These are phyloP conservation scores for Menura novaehollandiae DNA, from an alignment of 2,113 vertebrate genomes.

Conservation along the genomic window DNA sequence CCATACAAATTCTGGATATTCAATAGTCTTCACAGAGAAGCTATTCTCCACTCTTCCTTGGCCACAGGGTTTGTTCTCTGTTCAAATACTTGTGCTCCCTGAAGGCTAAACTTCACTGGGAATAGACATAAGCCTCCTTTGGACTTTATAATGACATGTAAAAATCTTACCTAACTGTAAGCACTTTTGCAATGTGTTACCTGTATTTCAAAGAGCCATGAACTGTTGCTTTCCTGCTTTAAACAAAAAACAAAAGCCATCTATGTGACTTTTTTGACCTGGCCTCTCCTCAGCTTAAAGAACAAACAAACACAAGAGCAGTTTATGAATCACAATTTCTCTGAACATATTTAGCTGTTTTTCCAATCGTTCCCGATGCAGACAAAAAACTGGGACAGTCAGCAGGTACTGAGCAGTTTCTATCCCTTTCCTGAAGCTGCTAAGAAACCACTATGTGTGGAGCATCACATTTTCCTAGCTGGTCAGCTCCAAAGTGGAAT, in stretches of 20 bases:
- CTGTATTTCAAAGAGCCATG: background rate
- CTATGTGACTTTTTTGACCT: background rate
- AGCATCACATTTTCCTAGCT: slow-evolving; percentile 60
- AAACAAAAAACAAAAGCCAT: slow-evolving; percentile 19
- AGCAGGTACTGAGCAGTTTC: slow-evolving; percentile 40
- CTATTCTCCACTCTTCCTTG: background rate
- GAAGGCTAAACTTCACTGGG: background rate
- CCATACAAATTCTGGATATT: background rate
- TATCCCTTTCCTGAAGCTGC: slow-evolving; percentile 38
- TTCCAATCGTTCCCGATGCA: background rate
- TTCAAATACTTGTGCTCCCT: background rate
- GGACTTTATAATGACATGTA: background rate
- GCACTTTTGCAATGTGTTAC: background rate
- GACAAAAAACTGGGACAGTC: slow-evolving; percentile 22
- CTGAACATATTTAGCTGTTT: slow-evolving; percentile 23
- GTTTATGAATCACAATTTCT: slow-evolving; percentile 58
- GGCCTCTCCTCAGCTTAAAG: background rate
- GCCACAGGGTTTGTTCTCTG: background rate
- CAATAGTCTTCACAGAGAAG: background rate
- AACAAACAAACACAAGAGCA: slow-evolving; percentile 14
- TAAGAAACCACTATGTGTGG: slow-evolving; percentile 10
- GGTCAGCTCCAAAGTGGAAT: slow-evolving; percentile 49
- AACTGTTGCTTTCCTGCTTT: background rate
- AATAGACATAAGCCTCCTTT: background rate
- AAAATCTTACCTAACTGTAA: background rate